phyloP scores from a whole-genome alignment of 64 coral and sea anemone species.

The Pocillopora damicornis region DNA sequence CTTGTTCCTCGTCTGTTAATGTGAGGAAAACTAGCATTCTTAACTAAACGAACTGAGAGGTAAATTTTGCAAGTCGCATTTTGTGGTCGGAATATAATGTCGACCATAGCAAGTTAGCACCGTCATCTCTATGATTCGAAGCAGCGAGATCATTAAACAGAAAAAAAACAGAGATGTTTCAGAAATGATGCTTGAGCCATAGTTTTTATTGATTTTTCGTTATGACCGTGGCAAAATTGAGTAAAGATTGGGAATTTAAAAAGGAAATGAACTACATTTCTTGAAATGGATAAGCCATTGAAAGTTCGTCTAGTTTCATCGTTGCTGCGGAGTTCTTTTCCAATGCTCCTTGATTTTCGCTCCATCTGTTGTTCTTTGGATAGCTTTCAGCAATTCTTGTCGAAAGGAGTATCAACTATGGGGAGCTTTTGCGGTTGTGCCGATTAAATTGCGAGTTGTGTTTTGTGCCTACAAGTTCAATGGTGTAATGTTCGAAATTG shows the following conservation, averaged over 20 bases:
- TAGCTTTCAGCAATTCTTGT: neutral
- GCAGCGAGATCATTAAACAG: slow-evolving; percentile 32
- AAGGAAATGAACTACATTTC: neutral
- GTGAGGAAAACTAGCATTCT: neutral
- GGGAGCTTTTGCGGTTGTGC: neutral
- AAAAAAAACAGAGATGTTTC: neutral
- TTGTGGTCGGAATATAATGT: neutral
- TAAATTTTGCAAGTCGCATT: neutral
- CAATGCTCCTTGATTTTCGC: neutral
- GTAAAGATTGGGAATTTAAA: neutral
- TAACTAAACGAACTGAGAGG: neutral
- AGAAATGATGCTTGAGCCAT: no score
- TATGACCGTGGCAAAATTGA: neutral
- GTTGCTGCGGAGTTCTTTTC: neutral
- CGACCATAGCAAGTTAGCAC: neutral
- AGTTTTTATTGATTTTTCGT: neutral
- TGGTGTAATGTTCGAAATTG: slow-evolving; percentile 7
- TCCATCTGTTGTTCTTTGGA: neutral
- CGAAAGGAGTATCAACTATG: neutral
- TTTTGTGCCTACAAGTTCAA: neutral
- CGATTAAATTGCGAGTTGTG: neutral
- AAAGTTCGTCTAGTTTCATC: neutral
- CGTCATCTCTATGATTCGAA: neutral
- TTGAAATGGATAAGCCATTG: neutral
- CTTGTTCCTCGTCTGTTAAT: neutral